Evolutionary conservation across 2,888 invertebrate genomes (phyloP).

Genomic region (Pristionchus maxplancki): DNA sequence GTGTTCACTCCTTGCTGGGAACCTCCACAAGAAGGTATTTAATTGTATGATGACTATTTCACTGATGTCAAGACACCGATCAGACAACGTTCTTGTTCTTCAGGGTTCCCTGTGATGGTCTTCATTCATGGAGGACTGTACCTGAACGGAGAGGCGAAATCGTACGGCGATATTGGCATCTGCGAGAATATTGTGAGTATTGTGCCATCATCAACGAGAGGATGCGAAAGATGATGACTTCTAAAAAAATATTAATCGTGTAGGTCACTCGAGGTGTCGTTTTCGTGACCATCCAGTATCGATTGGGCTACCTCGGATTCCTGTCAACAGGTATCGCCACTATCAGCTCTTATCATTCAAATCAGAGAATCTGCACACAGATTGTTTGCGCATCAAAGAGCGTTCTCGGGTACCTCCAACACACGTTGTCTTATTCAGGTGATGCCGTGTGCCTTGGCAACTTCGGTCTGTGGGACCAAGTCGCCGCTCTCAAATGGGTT

Average conservation of each 20-base stretch:
- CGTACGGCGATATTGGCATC: conserved; percentile 63
- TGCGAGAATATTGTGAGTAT: conserved; percentile 57
- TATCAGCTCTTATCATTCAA: not conserved
- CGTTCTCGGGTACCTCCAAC: not conserved
- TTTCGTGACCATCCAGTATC: conserved; percentile 67
- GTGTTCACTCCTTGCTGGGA: conserved; percentile 36
- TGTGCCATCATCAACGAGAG: too few relatives aligned
- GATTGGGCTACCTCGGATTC: conserved; percentile 63
- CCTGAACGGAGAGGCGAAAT: conserved; percentile 59
- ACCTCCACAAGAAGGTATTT: not conserved
- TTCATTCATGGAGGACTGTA: conserved; percentile 63
- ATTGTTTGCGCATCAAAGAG: not conserved
- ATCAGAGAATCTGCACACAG: not conserved
- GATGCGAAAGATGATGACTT: not conserved
- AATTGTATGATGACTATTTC: too few relatives aligned
- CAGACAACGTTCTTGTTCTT: not conserved
- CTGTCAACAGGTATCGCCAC: conserved; percentile 57
- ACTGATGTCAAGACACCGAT: too few relatives aligned
- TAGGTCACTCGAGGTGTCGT: conserved; percentile 60
- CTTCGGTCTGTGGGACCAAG: conserved; percentile 62
- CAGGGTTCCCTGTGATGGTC: conserved; percentile 54
- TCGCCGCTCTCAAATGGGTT: conserved; percentile 61
- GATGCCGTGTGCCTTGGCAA: conserved; percentile 63
- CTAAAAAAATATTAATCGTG: not conserved
- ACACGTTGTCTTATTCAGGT: not conserved